phyloP scores from a whole-genome alignment of 2,888 invertebrate genomes.

The Cephus pulcher region DNA sequence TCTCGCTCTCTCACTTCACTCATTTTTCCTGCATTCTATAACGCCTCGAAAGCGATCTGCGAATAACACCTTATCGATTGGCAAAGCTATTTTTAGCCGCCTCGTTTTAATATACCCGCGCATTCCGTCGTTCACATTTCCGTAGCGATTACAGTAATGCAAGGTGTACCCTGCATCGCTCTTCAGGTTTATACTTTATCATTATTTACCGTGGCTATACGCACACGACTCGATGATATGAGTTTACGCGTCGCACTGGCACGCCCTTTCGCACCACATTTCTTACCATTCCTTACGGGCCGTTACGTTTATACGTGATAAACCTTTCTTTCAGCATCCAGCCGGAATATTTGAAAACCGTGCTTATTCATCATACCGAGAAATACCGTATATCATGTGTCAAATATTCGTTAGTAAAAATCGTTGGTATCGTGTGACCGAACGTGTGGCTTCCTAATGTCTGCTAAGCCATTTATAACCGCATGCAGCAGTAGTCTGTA shows the following conservation, averaged over 20 bases:
- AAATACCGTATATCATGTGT: too few relatives aligned
- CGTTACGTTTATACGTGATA: too few relatives aligned
- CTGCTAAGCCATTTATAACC: neutral
- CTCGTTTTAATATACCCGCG: conserved; percentile 5
- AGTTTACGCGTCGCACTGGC: neutral
- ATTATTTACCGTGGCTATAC: neutral
- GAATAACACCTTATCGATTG: too few relatives aligned
- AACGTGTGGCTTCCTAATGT: too few relatives aligned
- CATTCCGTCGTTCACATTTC: conserved; percentile 17
- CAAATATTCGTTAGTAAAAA: too few relatives aligned
- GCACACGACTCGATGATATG: neutral
- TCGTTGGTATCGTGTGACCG: too few relatives aligned
- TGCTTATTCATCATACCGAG: too few relatives aligned
- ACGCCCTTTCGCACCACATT: neutral
- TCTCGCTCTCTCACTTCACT: neutral
- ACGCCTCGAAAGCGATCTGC: too few relatives aligned
- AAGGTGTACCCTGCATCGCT: conserved; percentile 9
- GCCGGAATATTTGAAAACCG: too few relatives aligned
- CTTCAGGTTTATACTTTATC: neutral
- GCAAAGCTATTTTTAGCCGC: too few relatives aligned
- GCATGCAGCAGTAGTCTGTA: neutral
- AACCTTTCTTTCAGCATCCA: too few relatives aligned
- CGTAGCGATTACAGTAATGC: conserved; percentile 26
- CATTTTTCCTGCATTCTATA: too few relatives aligned
- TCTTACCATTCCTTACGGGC: neutral